Percentiles rank a stretch among this genome's conserved stretches.
Conservation (phyloP, 30 jellyfish, hydroid and myxozoan genomes). For the Aurelia coerulea region DNA sequence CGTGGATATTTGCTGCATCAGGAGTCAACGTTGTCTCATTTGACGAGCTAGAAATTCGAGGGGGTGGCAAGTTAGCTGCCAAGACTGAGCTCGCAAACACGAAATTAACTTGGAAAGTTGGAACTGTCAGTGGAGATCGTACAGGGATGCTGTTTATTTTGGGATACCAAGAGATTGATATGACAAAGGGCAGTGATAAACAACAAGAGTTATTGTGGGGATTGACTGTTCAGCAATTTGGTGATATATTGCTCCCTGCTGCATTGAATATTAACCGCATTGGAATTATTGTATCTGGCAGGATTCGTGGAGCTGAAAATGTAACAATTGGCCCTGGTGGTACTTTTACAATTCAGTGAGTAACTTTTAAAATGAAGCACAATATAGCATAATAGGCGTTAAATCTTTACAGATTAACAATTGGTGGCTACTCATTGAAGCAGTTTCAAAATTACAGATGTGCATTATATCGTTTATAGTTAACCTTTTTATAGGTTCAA, state of each 20-base stretch:
- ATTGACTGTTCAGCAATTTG: conserved; percentile 51
- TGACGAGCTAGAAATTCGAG: conserved; percentile 61
- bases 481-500: too few species aligned
- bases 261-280: conserved; percentile 39
- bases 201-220: conserved; percentile 67
- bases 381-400: too few species aligned
- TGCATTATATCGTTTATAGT: too few species aligned
- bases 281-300: conserved; percentile 66
- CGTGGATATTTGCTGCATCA: conserved; percentile 66
- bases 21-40: conserved; percentile 28
- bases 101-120: conserved; percentile 61
- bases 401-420: too few species aligned
- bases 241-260: conserved; percentile 48
- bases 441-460: too few species aligned
- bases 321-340: conserved; percentile 75
- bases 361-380: too few species aligned
- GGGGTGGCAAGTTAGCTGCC: conserved; percentile 73
- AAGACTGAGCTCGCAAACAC: conserved; percentile 31
- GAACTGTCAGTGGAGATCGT: conserved; percentile 64
- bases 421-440: too few species aligned
- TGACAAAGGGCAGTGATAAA: conserved; percentile 55
- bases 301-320: conserved; percentile 71
- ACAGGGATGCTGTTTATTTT: conserved; percentile 66
- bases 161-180: conserved; percentile 58
- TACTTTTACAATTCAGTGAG: conserved; percentile 48